These are phyloP conservation scores for Podiceps cristatus DNA, from an alignment of 2,113 vertebrate genomes.

Conservation along the genomic window DNA sequence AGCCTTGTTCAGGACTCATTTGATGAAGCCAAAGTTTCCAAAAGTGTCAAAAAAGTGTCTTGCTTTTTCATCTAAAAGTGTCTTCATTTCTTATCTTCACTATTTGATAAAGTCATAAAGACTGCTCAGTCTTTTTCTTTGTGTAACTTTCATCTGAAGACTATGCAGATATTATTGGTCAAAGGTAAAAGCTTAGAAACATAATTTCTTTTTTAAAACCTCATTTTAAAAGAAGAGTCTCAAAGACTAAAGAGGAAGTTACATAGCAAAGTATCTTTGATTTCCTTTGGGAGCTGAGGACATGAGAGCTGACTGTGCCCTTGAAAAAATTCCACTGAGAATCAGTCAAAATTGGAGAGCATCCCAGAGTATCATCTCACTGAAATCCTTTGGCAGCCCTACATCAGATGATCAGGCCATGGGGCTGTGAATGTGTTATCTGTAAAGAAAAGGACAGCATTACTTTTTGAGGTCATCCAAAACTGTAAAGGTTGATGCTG, in stretches of 20 bases:
- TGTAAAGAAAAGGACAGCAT: background rate
- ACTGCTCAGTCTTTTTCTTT: background rate
- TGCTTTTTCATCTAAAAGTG: background rate
- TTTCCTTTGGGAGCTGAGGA: constrained; percentile 11
- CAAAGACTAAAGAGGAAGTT: background rate
- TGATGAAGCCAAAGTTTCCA: background rate
- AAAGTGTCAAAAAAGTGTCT: background rate
- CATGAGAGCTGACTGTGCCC: background rate
- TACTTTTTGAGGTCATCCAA: background rate
- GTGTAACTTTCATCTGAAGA: background rate
- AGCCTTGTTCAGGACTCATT: background rate
- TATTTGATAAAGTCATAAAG: background rate
- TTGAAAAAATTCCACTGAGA: constrained; percentile 27
- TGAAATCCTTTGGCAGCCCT: constrained; percentile 23
- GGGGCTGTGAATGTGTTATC: background rate
- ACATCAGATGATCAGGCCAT: background rate
- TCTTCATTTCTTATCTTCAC: background rate
- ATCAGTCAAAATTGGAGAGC: constrained; percentile 38
- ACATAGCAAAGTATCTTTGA: background rate
- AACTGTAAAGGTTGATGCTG: background rate
- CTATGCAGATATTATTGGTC: background rate
- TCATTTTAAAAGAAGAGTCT: background rate
- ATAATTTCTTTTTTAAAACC: background rate
- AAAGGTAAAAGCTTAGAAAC: background rate
- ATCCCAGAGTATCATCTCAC: constrained; percentile 9